phyloP scores from a whole-genome alignment of 2,888 invertebrate genomes.

The Eupithecia abbreviata region DNA sequence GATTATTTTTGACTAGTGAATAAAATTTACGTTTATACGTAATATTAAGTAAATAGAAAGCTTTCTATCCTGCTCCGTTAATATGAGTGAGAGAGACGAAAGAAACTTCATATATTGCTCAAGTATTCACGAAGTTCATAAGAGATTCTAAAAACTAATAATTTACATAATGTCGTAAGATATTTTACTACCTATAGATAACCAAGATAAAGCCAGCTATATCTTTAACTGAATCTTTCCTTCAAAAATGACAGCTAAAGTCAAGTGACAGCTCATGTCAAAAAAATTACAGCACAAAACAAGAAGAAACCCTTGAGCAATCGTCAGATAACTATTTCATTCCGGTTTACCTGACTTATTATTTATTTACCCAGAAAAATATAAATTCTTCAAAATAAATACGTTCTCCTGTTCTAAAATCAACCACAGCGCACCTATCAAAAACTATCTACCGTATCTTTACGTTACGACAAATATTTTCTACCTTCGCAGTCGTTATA shows the following conservation, averaged over 20 bases:
- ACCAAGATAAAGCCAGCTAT: slow-evolving; percentile 7
- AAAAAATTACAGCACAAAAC: neutral
- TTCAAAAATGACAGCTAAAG: neutral
- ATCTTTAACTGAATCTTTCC: neutral
- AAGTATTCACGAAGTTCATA: slow-evolving; percentile 21
- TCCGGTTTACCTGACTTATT: slow-evolving; percentile 12
- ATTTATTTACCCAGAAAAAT: neutral
- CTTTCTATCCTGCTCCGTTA: slow-evolving; percentile 52
- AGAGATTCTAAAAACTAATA: slow-evolving; percentile 23
- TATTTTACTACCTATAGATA: neutral
- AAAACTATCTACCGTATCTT: neutral
- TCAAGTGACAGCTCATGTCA: neutral
- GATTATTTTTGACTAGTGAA: slow-evolving; percentile 80
- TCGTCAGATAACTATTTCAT: neutral
- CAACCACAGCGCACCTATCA: slow-evolving; percentile 8
- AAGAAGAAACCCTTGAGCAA: slow-evolving; percentile 5
- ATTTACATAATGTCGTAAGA: neutral
- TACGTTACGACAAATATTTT: neutral
- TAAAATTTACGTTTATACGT: slow-evolving; percentile 67
- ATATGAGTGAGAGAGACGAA: slow-evolving; percentile 46
- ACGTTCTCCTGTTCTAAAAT: slow-evolving; percentile 26
- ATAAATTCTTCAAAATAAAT: slow-evolving; percentile 17
- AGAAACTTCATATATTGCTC: slow-evolving; percentile 28
- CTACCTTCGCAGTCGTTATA: neutral
- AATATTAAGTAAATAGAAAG: slow-evolving; percentile 70